A percentile compares a stretch with the other conserved stretches of the same genome.
Evolutionary conservation across 2,113 vertebrate species (phyloP).

Genomic region (Rhagologus leucostigma): DNA sequence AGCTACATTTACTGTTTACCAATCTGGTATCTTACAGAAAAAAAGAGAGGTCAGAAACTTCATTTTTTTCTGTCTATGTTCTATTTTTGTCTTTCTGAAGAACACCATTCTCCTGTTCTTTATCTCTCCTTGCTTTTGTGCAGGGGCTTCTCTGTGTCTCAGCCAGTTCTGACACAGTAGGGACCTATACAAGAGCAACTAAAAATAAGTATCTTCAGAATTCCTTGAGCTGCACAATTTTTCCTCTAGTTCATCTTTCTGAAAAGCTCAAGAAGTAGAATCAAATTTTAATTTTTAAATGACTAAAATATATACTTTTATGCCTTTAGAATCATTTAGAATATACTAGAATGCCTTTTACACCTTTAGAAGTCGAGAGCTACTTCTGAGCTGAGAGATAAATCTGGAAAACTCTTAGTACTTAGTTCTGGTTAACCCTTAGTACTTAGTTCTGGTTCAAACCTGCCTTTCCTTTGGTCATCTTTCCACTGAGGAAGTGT

Average conservation of each 20-base stretch:
- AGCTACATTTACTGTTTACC: slow-evolving; percentile 10
- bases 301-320: neutral
- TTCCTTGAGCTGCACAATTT: neutral
- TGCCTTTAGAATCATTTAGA: neutral
- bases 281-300: neutral
- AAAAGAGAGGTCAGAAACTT: slow-evolving; percentile 6
- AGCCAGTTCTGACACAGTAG: neutral
- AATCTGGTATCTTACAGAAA: neutral
- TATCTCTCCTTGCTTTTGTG: neutral
- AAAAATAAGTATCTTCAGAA: neutral
- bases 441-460: neutral
- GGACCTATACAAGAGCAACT: neutral
- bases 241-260: neutral
- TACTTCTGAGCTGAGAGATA: neutral
- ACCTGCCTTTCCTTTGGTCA: neutral
- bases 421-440: neutral
- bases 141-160: neutral
- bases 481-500: neutral
- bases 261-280: neutral
- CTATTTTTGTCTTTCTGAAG: neutral
- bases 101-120: neutral
- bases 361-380: neutral
- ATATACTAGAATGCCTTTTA: too few relatives aligned
- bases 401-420: neutral
- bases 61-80: neutral